A percentile compares a stretch with the other conserved stretches of the same genome.
Evolutionary conservation across 2,888 invertebrate genomes (phyloP).

Genomic region (Chesias legatella): DNA sequence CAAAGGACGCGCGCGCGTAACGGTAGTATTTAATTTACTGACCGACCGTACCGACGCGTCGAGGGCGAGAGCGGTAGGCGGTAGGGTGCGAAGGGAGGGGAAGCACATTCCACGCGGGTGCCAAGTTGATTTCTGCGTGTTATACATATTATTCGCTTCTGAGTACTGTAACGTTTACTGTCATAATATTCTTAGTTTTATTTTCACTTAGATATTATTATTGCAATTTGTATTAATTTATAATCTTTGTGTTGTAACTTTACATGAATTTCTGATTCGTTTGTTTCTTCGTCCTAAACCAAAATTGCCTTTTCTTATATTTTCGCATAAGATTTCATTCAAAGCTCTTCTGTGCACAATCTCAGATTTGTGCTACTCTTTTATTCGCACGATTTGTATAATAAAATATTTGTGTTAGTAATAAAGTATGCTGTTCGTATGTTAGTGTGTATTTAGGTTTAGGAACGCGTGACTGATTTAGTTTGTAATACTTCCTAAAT

Average conservation of each 20-base stretch:
- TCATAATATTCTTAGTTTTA: slow-evolving; percentile 23
- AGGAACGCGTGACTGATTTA: slow-evolving; percentile 72
- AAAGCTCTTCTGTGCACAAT: slow-evolving; percentile 25
- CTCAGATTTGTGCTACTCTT: slow-evolving; percentile 7
- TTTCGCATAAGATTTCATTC: slow-evolving; percentile 8
- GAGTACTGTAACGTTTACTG: slow-evolving; percentile 19
- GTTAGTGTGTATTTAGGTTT: slow-evolving; percentile 48
- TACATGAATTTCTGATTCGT: not conserved
- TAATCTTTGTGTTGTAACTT: not conserved
- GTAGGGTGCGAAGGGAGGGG: too few species aligned
- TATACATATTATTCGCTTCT: slow-evolving; percentile 4
- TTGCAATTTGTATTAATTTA: slow-evolving; percentile 8
- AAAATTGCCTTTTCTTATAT: slow-evolving; percentile 12
- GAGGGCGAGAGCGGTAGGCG: too few species aligned
- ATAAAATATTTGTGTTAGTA: slow-evolving; percentile 19
- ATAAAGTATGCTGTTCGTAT: slow-evolving; percentile 35
- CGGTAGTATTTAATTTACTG: too few species aligned
- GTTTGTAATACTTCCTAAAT: slow-evolving; percentile 50
- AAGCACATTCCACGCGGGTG: too few species aligned
- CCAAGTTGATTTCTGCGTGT: too few species aligned
- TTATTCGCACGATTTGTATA: slow-evolving; percentile 22
- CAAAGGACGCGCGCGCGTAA: too few species aligned
- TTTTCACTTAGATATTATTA: slow-evolving; percentile 20
- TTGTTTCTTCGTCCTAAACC: slow-evolving; percentile 4
- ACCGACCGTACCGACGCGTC: too few species aligned